These are phyloP conservation scores for Indicator maculatus DNA, from an alignment of 2,113 vertebrate species.

Conservation along the genomic window DNA sequence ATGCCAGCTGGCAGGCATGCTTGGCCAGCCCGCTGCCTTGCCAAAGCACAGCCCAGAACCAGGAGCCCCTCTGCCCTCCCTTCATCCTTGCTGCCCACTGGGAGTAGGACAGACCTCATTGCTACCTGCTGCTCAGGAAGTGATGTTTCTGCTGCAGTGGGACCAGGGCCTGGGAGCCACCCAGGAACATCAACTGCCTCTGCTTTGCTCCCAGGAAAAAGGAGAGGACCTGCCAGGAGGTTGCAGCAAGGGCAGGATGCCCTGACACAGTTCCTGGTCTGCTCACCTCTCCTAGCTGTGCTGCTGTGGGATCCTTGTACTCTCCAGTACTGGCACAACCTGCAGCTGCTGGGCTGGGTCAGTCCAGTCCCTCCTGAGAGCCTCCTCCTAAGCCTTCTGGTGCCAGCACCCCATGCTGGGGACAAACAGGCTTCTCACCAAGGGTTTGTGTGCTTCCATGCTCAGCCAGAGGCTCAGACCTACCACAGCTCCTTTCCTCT, in stretches of 20 bases:
- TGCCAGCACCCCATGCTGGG: background rate
- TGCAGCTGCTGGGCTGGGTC: background rate
- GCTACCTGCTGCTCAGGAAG: background rate
- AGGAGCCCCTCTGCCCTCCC: background rate
- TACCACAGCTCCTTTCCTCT: accelerated
- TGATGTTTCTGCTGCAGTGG: accelerated
- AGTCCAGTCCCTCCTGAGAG: background rate
- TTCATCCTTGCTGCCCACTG: background rate
- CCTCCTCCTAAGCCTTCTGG: background rate
- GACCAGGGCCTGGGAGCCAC: background rate
- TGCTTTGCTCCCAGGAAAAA: background rate
- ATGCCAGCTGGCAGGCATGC: slow-evolving; percentile 38
- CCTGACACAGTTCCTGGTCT: background rate
- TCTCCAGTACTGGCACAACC: background rate
- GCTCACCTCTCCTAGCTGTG: background rate
- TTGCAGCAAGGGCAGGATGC: background rate
- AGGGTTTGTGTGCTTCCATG: background rate
- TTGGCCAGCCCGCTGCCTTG: background rate
- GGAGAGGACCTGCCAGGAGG: background rate
- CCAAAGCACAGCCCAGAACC: background rate
- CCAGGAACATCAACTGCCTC: accelerated
- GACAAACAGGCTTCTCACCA: background rate
- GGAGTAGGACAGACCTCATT: background rate
- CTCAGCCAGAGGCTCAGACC: background rate
- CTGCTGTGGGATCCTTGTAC: background rate